Percentiles rank a stretch among this genome's conserved stretches.
Evolutionary conservation across 2,113 vertebrate genomes (phyloP).

Genomic region (Syngnathoides biaculeatus): DNA sequence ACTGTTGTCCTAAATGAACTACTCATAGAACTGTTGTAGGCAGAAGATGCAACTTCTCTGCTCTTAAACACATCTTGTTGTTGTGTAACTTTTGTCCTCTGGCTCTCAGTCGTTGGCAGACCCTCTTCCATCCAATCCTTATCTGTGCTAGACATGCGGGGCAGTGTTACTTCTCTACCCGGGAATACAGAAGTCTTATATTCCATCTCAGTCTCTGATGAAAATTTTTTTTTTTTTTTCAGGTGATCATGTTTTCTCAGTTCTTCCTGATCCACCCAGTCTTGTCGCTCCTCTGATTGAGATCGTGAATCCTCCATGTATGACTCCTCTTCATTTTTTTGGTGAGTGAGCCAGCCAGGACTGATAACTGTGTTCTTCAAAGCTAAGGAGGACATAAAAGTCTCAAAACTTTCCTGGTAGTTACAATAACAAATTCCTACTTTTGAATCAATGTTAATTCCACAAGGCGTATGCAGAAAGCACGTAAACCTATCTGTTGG

Average conservation of each 20-base stretch:
- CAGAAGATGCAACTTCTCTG: not conserved
- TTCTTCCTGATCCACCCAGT: not conserved
- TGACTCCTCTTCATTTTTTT: not conserved
- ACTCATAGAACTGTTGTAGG: not conserved
- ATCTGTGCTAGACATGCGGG: not conserved
- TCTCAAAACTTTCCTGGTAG: not conserved
- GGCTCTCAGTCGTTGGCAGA: not conserved
- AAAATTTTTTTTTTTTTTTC: not conserved
- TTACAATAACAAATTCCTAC: not conserved
- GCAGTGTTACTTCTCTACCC: not conserved
- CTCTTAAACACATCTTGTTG: not conserved
- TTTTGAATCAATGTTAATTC: not conserved
- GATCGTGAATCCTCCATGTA: not conserved
- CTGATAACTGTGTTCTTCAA: slow-evolving; percentile 37
- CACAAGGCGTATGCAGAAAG: not conserved
- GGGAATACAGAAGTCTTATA: not conserved
- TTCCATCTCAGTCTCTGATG: not conserved
- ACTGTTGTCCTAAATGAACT: not conserved
- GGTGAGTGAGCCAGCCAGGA: slow-evolving; percentile 26
- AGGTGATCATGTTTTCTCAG: not conserved
- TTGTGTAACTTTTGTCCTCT: not conserved
- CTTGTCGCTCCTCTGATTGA: slow-evolving; percentile 7
- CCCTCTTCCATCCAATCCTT: not conserved
- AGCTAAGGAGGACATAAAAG: slow-evolving; percentile 15
- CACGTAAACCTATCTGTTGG: not conserved